Conservation (phyloP, 1,140 invertebrate species). For the Macrotrachela quadricornifera region DNA sequence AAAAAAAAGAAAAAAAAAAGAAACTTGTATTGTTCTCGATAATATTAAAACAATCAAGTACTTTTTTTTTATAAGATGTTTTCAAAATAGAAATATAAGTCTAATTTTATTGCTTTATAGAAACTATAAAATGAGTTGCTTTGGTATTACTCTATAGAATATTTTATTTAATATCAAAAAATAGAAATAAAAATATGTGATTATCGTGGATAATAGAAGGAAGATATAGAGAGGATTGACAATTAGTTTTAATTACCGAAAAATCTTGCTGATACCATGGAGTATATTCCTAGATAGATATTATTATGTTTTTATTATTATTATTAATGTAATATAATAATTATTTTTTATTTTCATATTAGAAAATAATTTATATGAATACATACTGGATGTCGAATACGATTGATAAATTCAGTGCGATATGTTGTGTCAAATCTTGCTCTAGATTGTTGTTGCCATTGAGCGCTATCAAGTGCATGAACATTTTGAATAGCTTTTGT, state of each 20-base stretch:
- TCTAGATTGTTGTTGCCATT: background rate
- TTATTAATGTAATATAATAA: background rate
- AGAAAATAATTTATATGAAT: background rate
- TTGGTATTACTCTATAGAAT: no score
- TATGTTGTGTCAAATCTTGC: slow-evolving; percentile 6
- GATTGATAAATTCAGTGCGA: slow-evolving; percentile 4
- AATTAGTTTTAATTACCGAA: background rate
- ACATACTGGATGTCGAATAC: background rate
- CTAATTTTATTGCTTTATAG: no score
- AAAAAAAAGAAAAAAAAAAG: no score
- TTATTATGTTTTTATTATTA: background rate
- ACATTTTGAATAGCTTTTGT: slow-evolving; percentile 2
- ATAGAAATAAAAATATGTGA: no score
- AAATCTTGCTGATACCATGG: background rate
- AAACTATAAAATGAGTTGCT: no score
- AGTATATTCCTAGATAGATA: background rate
- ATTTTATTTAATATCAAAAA: no score
- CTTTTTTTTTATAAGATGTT: no score
- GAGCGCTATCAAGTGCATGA: slow-evolving; percentile 1
- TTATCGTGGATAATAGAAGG: no score
- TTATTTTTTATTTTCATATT: background rate
- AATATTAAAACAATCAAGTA: no score
- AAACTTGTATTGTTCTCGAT: no score
- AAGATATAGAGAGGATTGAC: no score
- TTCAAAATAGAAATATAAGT: no score